These are phyloP conservation scores for Clupea harengus DNA, from an alignment of 2,113 vertebrate species.

Conservation along the genomic window DNA sequence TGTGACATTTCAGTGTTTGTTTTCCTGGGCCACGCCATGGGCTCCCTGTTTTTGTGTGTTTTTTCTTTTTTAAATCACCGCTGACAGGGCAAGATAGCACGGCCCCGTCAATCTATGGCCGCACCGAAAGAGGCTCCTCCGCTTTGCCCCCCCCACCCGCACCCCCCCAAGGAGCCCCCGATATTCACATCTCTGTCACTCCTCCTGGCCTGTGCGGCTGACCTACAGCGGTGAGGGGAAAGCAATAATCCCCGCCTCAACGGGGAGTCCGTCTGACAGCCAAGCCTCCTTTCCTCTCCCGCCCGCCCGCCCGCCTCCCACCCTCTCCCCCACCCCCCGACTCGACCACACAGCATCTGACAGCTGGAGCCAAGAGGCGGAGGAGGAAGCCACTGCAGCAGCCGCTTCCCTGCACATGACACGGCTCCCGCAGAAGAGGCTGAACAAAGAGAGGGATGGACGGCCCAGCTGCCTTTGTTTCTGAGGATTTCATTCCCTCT, in stretches of 20 bases:
- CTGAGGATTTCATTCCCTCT: background rate
- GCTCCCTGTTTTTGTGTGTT: background rate
- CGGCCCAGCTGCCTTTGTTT: background rate
- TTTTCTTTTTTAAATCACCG: slow-evolving; percentile 28
- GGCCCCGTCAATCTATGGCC: slow-evolving; percentile 41
- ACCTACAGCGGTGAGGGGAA: slow-evolving; percentile 48
- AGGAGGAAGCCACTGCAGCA: background rate
- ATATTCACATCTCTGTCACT: slow-evolving; percentile 45
- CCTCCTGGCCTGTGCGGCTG: slow-evolving; percentile 34
- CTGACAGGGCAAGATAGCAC: slow-evolving; percentile 47
- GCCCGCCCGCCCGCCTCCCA: background rate
- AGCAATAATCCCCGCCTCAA: slow-evolving; percentile 48
- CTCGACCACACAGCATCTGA: background rate
- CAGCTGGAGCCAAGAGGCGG: background rate
- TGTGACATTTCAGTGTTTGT: slow-evolving; percentile 36
- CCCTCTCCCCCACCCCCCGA: background rate
- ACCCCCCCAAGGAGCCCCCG: background rate
- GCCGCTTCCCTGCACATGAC: background rate
- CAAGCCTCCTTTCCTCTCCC: background rate
- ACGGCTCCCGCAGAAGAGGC: background rate
- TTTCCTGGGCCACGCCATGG: slow-evolving; percentile 25
- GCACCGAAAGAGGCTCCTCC: slow-evolving; percentile 20
- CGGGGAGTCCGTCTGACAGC: background rate
- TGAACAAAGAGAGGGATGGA: background rate
- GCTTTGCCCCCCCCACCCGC: background rate